Percentiles rank a stretch among this genome's conserved stretches.
Conservation (phyloP, 2,888 invertebrate genomes). For the Phengaris alcon region DNA sequence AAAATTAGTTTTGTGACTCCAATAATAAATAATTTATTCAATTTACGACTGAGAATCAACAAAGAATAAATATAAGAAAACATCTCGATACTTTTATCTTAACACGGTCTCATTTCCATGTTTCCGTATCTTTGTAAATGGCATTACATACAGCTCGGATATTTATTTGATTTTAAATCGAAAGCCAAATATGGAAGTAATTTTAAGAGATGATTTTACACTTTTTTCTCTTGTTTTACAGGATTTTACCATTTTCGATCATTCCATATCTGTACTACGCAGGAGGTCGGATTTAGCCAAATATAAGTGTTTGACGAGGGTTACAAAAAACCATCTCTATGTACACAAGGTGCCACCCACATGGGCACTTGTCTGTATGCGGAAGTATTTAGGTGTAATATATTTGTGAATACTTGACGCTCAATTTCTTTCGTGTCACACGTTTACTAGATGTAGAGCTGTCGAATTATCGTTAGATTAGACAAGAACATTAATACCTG, state of each 20-base stretch:
- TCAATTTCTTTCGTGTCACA: conserved; percentile 27
- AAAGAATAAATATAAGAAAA: conserved; percentile 24
- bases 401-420: conserved; percentile 36
- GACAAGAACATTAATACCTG: conserved; percentile 12
- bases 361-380: conserved; percentile 49
- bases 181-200: conserved; percentile 7
- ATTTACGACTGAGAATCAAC: conserved; percentile 7
- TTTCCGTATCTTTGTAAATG: conserved; percentile 22
- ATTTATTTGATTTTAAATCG: conserved; percentile 23
- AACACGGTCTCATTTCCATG: conserved; percentile 7
- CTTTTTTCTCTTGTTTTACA: not conserved
- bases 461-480: conserved; percentile 12
- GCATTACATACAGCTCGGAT: conserved; percentile 3
- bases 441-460: not conserved
- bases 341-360: conserved; percentile 60
- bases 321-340: conserved; percentile 48
- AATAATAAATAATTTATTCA: not conserved
- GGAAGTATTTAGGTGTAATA: conserved; percentile 47
- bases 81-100: conserved; percentile 28
- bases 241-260: conserved; percentile 11
- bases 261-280: conserved; percentile 46
- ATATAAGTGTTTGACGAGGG: conserved; percentile 55
- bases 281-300: conserved; percentile 64
- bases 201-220: conserved; percentile 2
- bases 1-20: not conserved